Base-by-base conservation (phyloP, 2,797 vertebrate species). In the Anguilla anguilla region DNA sequence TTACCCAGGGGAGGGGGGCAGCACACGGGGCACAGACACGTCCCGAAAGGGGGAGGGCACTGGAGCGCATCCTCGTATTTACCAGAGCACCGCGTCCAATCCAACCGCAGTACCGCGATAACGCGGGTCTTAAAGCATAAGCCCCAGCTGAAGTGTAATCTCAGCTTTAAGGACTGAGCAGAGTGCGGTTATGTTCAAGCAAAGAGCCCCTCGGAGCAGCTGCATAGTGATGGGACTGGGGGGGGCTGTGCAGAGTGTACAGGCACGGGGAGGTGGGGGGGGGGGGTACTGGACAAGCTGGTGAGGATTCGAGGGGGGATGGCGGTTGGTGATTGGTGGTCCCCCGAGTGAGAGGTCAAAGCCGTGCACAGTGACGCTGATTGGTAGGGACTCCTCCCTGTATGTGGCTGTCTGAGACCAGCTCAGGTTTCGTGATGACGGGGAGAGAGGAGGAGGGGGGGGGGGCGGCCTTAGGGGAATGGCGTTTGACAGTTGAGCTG, bases 401-500 rank as follows among this genome's bases (percentile, higher is more conserved):
- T 22, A 39, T 74, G 6, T 46, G 59, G 59, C 84, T 67, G 84
- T 72, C 64, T 74, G 51, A 84, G 82, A 19, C 25, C n/a, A 51
- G 82, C 28, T 1, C 11, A 7, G 69, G 28, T 17, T 17, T 28
- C 5, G 22, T 3, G 28, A 39, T 4, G n/a, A 15, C 0, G 19
- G 53, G 11, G 6, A 0, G 10, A 6, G 6, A 6, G 51, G 51
- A 25, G 57, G 6, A 31, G 35, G 0, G 13, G 19, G 1, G 43
- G 55, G n/a, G 67, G 53, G 51, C n/a, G n/a, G 43, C 1, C 22
- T 25, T 6, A 46, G 19, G 61, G 31, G 51, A 74, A 72, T 46
- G 6, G 19, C 46, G n/a, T 74, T 72, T 87, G 82, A 84, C 87
- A 84, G 84, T 87, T 84, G 17, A 31, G 82, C n/a, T 2, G 82